Conservation (phyloP, 2,113 vertebrate genomes). For the Phylloscopus trochilus region DNA sequence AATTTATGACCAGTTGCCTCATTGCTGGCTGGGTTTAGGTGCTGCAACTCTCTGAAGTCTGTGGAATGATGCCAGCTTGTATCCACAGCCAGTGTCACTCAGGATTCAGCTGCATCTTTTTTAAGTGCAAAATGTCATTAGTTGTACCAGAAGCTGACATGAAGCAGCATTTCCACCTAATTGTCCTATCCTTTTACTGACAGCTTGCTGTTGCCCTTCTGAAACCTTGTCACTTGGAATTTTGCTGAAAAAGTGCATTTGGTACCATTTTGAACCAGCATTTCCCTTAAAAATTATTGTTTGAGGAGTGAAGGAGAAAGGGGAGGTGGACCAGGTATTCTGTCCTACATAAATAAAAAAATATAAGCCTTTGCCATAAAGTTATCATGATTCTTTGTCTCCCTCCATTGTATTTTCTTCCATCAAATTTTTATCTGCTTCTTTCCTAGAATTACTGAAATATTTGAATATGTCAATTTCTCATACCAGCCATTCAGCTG, state of each 20-base stretch:
- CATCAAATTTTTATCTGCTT: not conserved
- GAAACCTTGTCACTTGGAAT: constrained; percentile 55
- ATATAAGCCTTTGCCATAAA: not conserved
- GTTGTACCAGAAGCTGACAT: constrained; percentile 54
- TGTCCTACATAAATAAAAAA: not conserved
- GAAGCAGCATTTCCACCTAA: constrained; percentile 52
- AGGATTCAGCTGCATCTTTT: constrained; percentile 56
- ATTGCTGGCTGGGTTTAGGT: not conserved
- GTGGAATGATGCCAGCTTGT: constrained; percentile 32
- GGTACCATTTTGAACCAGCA: constrained; percentile 32
- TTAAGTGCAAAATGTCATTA: constrained; percentile 64
- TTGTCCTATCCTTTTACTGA: constrained; percentile 56
- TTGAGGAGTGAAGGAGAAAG: not conserved
- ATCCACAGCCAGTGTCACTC: constrained; percentile 16
- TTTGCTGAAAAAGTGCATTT: constrained; percentile 47
- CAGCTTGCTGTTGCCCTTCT: constrained; percentile 44
- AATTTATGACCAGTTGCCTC: not conserved
- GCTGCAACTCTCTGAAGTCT: not conserved
- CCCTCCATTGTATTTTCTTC: not conserved
- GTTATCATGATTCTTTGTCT: not conserved
- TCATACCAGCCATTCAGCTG: not conserved
- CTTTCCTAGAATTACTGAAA: not conserved
- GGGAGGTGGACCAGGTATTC: not conserved
- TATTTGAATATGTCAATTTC: not conserved
- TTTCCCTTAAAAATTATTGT: constrained; percentile 19